A percentile compares a stretch with the other conserved stretches of the same genome.
These are phyloP conservation scores for Triops longicaudatus DNA, from an alignment of 1,140 invertebrate genomes.

Conservation along the genomic window DNA sequence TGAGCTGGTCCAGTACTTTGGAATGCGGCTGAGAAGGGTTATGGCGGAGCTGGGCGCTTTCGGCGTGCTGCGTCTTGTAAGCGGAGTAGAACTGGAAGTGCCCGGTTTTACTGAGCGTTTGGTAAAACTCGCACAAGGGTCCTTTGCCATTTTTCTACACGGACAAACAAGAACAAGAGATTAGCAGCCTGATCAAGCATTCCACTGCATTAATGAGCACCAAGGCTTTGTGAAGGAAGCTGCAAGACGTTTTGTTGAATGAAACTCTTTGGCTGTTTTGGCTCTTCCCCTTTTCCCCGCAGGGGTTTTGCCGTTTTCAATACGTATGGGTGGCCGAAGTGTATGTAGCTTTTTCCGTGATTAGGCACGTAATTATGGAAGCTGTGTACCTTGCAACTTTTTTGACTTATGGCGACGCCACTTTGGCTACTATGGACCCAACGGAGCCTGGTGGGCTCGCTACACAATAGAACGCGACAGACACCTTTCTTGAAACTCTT, in stretches of 20 bases:
- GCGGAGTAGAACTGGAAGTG: background rate
- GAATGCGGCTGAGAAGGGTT: background rate
- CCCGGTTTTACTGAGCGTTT: background rate
- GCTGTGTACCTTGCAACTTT: background rate
- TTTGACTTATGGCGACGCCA: background rate
- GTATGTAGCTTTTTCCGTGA: background rate
- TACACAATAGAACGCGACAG: constrained; percentile 1
- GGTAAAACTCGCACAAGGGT: background rate
- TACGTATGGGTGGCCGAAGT: background rate
- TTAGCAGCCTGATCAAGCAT: background rate
- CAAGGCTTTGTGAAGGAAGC: background rate
- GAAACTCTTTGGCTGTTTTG: too few species aligned
- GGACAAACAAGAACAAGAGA: background rate
- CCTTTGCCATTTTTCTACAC: background rate
- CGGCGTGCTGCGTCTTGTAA: background rate
- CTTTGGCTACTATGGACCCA: background rate
- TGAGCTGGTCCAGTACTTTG: background rate
- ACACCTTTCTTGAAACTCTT: background rate
- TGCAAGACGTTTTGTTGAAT: too few species aligned
- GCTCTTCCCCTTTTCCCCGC: too few species aligned
- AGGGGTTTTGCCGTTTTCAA: too few species aligned
- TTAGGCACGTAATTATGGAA: constrained; percentile 12
- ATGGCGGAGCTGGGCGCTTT: background rate
- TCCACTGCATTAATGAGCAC: background rate
- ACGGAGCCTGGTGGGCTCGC: background rate